Percentiles rank a stretch among this genome's conserved stretches.
Evolutionary conservation across 2,888 invertebrate species (phyloP).

Genomic region (Phragmatobia fuliginosa): DNA sequence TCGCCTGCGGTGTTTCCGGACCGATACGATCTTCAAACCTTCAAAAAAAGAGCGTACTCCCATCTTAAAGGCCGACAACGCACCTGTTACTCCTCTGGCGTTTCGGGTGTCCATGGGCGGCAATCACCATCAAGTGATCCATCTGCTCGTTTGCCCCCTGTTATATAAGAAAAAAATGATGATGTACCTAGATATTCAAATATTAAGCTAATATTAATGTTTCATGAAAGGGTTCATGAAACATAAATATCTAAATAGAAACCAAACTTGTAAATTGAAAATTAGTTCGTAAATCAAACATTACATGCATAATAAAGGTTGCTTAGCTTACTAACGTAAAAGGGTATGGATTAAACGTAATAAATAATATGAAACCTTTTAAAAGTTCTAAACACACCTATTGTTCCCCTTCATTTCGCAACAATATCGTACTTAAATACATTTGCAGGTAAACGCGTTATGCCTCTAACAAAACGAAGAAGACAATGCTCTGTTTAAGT

Average conservation of each 20-base stretch:
- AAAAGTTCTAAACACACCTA: constrained; percentile 8
- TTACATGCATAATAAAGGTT: not conserved
- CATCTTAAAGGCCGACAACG: too few relatives aligned
- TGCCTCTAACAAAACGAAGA: constrained; percentile 42
- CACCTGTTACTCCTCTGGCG: too few relatives aligned
- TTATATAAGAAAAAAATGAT: too few relatives aligned
- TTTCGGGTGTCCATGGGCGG: too few relatives aligned
- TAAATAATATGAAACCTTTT: constrained; percentile 6
- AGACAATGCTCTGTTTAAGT: constrained; percentile 59
- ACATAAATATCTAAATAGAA: not conserved
- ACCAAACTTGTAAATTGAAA: not conserved
- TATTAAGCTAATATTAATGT: too few relatives aligned
- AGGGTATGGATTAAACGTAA: constrained; percentile 1
- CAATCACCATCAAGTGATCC: too few relatives aligned
- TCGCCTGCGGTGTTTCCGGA: too few relatives aligned
- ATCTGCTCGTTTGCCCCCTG: too few relatives aligned
- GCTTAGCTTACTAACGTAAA: not conserved
- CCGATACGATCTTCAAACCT: too few relatives aligned
- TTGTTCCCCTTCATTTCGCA: constrained; percentile 35
- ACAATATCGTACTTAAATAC: constrained; percentile 27
- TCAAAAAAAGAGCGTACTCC: too few relatives aligned
- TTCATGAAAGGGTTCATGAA: too few relatives aligned
- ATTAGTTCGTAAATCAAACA: not conserved
- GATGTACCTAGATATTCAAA: too few relatives aligned
- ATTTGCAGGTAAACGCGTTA: constrained; percentile 21